Evolutionary conservation across 2,888 invertebrate genomes (phyloP).

Genomic region (Cistogaster globosa): DNA sequence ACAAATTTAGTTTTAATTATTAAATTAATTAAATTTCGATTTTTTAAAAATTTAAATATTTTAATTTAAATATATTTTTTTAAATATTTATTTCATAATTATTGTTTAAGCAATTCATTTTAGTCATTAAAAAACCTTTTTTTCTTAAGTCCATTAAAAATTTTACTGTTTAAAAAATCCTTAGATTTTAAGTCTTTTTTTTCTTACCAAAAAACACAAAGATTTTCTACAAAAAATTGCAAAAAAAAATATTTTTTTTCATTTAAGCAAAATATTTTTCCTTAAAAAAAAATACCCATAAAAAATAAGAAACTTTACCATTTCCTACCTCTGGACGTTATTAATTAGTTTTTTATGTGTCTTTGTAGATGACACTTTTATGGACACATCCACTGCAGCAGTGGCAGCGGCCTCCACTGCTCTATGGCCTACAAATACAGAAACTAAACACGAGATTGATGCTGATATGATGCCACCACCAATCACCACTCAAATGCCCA

Average conservation of each 20-base stretch:
- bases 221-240: slow-evolving; percentile 23
- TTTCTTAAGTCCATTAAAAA: neutral
- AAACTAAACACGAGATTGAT: slow-evolving; percentile 84
- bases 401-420: slow-evolving; percentile 74
- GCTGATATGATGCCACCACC: slow-evolving; percentile 89
- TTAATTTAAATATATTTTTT: slow-evolving; percentile 6
- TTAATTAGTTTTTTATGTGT: slow-evolving; percentile 73
- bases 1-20: slow-evolving; percentile 17
- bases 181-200: slow-evolving; percentile 52
- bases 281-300: slow-evolving; percentile 6
- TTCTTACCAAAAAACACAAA: slow-evolving; percentile 57
- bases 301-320: slow-evolving; percentile 61
- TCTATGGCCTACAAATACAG: slow-evolving; percentile 72
- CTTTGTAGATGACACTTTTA: slow-evolving; percentile 81
- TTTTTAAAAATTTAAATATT: neutral
- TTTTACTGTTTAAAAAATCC: slow-evolving; percentile 28
- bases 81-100: slow-evolving; percentile 26
- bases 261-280: slow-evolving; percentile 28
- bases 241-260: slow-evolving; percentile 30
- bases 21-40: slow-evolving; percentile 16
- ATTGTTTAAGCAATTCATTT: slow-evolving; percentile 42
- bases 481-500: slow-evolving; percentile 85
- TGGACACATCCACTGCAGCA: slow-evolving; percentile 80
- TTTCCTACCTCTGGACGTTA: slow-evolving; percentile 73
- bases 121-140: slow-evolving; percentile 24